Evolutionary conservation across 2,113 vertebrate species (phyloP).

Genomic region (Tragelaphus strepsiceros): DNA sequence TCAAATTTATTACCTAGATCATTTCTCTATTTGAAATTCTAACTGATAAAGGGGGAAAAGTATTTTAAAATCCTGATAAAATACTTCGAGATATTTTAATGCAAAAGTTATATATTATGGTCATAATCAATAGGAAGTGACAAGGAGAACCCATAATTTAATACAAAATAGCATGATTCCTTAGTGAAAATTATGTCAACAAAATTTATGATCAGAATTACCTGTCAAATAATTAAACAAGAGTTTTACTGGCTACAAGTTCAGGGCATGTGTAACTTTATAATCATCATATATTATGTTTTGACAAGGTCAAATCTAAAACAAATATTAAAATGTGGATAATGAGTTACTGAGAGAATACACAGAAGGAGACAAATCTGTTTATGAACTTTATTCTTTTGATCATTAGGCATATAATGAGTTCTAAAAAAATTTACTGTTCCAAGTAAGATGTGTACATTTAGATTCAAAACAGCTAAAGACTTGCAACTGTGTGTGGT

Average conservation of each 20-base stretch:
- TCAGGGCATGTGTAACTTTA: neutral
- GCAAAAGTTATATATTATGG: neutral
- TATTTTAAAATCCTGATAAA: neutral
- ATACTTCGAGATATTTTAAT: neutral
- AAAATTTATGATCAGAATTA: neutral
- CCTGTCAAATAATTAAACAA: neutral
- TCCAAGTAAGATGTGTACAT: neutral
- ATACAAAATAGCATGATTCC: neutral
- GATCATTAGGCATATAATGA: neutral
- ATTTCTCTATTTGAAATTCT: neutral
- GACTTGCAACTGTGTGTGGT: neutral
- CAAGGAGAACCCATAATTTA: neutral
- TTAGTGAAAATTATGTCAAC: neutral
- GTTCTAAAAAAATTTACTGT: neutral
- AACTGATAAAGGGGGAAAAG: neutral
- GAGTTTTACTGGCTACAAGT: neutral
- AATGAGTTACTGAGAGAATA: neutral
- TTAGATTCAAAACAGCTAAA: neutral
- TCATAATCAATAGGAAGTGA: neutral
- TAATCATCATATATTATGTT: neutral
- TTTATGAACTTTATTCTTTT: neutral
- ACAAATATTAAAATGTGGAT: neutral
- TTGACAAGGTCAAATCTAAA: slow-evolving; percentile 5
- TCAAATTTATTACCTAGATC: neutral
- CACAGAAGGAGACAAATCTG: neutral